Base-by-base conservation (phyloP, 2,113 vertebrate species). In the Progne subis region DNA sequence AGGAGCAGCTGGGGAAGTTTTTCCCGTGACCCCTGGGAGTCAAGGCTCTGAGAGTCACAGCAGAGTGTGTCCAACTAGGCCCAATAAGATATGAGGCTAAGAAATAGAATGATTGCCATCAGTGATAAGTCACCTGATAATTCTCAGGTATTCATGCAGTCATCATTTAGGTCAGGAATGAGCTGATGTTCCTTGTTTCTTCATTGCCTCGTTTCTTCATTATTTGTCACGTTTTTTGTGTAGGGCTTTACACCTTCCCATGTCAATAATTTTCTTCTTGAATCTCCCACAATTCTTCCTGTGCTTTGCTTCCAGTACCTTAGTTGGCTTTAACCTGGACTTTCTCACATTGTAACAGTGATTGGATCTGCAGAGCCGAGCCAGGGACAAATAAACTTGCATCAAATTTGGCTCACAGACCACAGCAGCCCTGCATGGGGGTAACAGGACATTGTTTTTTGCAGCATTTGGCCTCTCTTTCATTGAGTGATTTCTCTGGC, bases 401-500 rank as follows among this genome's bases (percentile, higher is more conserved):
- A 64, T 5, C 9, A 39, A 55, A 64, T 37, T 34, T 74, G 28
- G 8, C 2, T 75, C 2, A 1, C n/a, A 90, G 28, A 56, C 20
- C 2, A 0, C 12, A 4, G 47, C 67, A 37, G 11, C 29, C 11
- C 25, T 82, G 19, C 21, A 16, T 0, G 0, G 6, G 5, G 4
- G 5, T 46, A 82, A 63, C 3, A 29, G 2, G 17, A 37, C 5
- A 15, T 55, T 53, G 11, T 14, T 72, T 77, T 78, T 70, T 68
- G 5, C 18, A 14, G 55, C 12, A 39, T 56, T 88, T 71, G 15
- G 6, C 17, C 11, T 85, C 6, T 76, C 13, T 57, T 85, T 18
- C 8, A 8, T 3, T 55, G 11, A 29, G 6, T 57, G 25, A 41
- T 50, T 86, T 91, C 46, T 81, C 23, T 83, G 29, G 34, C 6